These are phyloP conservation scores for Drosophila cardini DNA, from an alignment of 1,140 invertebrate genomes.

Conservation along the genomic window DNA sequence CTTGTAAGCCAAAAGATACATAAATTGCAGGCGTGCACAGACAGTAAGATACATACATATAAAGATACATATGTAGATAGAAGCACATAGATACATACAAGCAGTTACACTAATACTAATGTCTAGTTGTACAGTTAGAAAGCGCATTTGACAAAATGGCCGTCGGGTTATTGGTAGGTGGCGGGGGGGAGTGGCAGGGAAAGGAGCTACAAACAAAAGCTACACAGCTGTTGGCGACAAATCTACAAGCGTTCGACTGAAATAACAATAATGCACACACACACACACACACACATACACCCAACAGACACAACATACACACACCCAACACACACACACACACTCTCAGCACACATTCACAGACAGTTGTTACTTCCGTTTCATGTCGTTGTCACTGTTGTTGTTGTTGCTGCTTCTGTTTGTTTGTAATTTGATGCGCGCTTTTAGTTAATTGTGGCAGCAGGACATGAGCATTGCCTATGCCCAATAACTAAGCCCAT, in stretches of 20 bases:
- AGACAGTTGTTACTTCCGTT: constrained; percentile 77
- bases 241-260: constrained; percentile 78
- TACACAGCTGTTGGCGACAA: constrained; percentile 77
- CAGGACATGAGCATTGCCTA: constrained; percentile 75
- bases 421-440: constrained; percentile 82
- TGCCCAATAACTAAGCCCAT: constrained; percentile 73
- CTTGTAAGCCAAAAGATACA: constrained; percentile 81
- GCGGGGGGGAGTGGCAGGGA: too few species aligned
- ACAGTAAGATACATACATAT: not conserved
- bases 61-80: constrained; percentile 24
- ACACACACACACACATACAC: constrained; percentile 17
- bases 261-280: constrained; percentile 71
- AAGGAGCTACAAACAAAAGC: constrained; percentile 60
- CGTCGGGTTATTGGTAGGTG: constrained; percentile 16
- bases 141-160: constrained; percentile 44
- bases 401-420: constrained; percentile 37
- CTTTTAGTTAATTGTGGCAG: constrained; percentile 83
- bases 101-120: constrained; percentile 9
- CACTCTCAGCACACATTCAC: not conserved
- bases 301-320: constrained; percentile 11
- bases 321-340: constrained; percentile 9
- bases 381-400: constrained; percentile 68
- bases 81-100: constrained; percentile 11
- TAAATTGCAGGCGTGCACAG: constrained; percentile 75
- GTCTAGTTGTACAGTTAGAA: not conserved